A percentile compares a stretch with the other conserved stretches of the same genome.
Evolutionary conservation across 2,113 vertebrate species (phyloP).

Genomic region (Larimichthys polyactis): DNA sequence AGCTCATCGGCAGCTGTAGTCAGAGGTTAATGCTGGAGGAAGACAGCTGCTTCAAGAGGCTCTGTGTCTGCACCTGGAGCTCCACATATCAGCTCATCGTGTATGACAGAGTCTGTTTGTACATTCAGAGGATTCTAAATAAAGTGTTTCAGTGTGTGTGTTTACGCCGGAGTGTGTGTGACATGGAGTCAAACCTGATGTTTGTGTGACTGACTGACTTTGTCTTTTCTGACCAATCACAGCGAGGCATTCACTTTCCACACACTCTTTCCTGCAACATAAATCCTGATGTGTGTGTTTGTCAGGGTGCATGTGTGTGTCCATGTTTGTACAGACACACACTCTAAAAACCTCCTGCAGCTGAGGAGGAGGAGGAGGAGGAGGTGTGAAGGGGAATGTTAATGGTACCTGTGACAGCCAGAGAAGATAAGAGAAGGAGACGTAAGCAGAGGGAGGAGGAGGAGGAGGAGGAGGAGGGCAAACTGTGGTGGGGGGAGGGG

Average conservation of each 20-base stretch:
- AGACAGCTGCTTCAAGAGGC: constrained; percentile 32
- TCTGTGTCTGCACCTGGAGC: constrained; percentile 50
- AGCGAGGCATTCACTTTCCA: not conserved
- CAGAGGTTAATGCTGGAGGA: constrained; percentile 22
- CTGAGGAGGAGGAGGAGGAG: constrained; percentile 1
- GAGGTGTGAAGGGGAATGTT: constrained; percentile 65
- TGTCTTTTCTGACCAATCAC: no score
- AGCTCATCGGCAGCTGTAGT: constrained; percentile 54
- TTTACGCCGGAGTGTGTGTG: no score
- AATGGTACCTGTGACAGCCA: constrained; percentile 60
- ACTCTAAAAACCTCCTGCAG: constrained; percentile 3
- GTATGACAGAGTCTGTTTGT: not conserved
- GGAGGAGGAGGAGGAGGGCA: not conserved
- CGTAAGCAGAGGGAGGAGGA: not conserved
- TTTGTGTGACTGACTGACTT: no score
- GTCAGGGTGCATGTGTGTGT: not conserved
- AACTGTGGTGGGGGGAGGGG: not conserved
- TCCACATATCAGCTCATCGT: not conserved
- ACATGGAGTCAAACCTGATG: no score
- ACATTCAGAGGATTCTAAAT: no score
- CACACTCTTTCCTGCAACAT: not conserved
- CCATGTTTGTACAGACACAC: not conserved
- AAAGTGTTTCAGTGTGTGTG: no score
- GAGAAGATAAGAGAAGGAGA: constrained; percentile 49
- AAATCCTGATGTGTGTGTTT: not conserved